Base-by-base conservation (phyloP, 1,140 invertebrate genomes). In the Subanguina moxae region DNA sequence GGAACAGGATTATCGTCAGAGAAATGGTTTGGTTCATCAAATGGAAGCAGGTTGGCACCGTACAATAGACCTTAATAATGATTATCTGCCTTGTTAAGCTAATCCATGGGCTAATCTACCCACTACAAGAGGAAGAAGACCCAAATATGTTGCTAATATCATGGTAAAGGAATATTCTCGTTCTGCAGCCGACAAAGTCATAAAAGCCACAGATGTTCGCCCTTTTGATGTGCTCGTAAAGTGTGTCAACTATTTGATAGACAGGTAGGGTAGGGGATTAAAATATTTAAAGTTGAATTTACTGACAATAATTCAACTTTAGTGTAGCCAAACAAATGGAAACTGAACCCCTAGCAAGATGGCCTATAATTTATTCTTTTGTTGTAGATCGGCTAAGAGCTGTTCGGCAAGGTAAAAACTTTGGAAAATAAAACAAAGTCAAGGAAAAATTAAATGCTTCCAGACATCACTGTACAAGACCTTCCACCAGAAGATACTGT, bases 121-220 rank as follows among this genome's bases (percentile, higher is more conserved):
- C 8, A 21, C n/a, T 15, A 21, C 3, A 3, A 21, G 8, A 52
- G 48, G 48, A 52, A 52, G 17, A 52, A 52, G 48, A 15, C n/a
- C 48, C n/a, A 52, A 52, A 25, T 52, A 21, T 25, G 17, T 19
- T 8, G 48, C 48, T 15, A 52, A 52, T 52, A 8, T 25, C 3
- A 52, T 52, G 48, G 48, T 52, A 52, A 52, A 52, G 23, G 48
- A 52, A 15, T 52, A 52, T 25, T 19, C 48, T 21, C 48, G 48
- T 21, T 52, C 48, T 8, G 48, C 48, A 7, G 48, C 48, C 3
- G 48, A 52, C 17, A 52, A 52, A 52, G 48, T 52, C n/a, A 52
- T 52, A 3, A 52, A 52, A 52, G 48, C 48, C 23, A 5, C n/a
- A 52, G 48, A 52, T 52, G 48, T 52, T 52, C 48, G 48, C n/a